Conservation (phyloP, 1,140 invertebrate species). For the Muscidifurax raptorellus region DNA sequence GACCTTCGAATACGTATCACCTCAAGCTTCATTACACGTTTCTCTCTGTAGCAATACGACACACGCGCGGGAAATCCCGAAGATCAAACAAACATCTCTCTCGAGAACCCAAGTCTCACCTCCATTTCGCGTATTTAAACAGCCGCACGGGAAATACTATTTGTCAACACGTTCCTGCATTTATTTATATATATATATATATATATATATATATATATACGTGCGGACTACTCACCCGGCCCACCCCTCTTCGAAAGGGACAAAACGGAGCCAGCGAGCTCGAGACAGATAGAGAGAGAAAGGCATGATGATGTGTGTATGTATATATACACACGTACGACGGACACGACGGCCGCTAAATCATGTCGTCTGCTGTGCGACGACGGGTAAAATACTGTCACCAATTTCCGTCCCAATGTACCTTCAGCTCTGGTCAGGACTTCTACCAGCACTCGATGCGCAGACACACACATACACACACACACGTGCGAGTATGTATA, state of each 20-base stretch:
- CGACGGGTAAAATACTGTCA: slow-evolving; percentile 59
- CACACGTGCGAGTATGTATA: background rate
- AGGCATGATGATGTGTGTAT: background rate
- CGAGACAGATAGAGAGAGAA: background rate
- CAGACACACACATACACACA: background rate
- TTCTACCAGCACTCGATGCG: slow-evolving; percentile 13
- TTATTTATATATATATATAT: no score
- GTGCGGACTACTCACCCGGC: background rate
- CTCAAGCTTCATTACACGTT: no score
- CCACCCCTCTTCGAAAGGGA: background rate
- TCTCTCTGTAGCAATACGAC: no score
- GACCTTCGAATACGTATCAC: no score
- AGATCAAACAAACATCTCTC: background rate
- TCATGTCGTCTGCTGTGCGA: slow-evolving; percentile 50
- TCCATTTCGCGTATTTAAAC: slow-evolving; percentile 54
- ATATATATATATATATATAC: no score
- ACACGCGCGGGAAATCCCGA: background rate
- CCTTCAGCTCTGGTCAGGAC: background rate
- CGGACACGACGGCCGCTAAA: slow-evolving; percentile 57
- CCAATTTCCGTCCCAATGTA: background rate
- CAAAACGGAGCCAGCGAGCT: background rate
- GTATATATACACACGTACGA: background rate
- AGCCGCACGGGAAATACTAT: slow-evolving; percentile 57
- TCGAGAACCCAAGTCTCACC: slow-evolving; percentile 23
- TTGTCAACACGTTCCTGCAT: slow-evolving; percentile 61